Conservation (phyloP, 2,888 invertebrate genomes). For the Crematogaster levior region DNA sequence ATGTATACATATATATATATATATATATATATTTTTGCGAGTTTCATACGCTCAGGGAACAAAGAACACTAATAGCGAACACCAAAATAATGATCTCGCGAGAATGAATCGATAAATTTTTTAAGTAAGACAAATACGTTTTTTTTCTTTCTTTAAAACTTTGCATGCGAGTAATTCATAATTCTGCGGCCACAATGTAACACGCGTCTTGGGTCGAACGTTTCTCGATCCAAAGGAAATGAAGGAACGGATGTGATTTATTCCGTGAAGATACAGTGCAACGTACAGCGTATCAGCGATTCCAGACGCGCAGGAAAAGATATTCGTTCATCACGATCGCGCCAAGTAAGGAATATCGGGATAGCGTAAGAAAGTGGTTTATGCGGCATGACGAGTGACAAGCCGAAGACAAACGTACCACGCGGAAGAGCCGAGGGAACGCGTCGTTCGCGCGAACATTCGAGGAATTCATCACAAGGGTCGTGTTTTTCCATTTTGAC, state of each 20-base stretch:
- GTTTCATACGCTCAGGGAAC: background rate
- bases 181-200: background rate
- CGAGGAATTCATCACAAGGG: slow-evolving; percentile 55
- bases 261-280: background rate
- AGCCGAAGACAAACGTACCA: slow-evolving; percentile 49
- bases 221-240: slow-evolving; percentile 16
- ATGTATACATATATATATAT: too few species aligned
- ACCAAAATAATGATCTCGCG: background rate
- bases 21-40: slow-evolving; percentile 43
- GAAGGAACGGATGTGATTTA: slow-evolving; percentile 28
- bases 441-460: slow-evolving; percentile 42
- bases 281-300: slow-evolving; percentile 32
- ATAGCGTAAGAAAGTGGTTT: slow-evolving; percentile 60
- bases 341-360: slow-evolving; percentile 50
- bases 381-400: slow-evolving; percentile 48
- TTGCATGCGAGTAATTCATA: background rate
- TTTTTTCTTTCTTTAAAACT: background rate
- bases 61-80: background rate
- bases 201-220: background rate
- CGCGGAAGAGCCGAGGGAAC: slow-evolving; percentile 48
- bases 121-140: background rate
- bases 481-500: slow-evolving; percentile 53
- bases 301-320: slow-evolving; percentile 16
- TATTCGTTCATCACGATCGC: slow-evolving; percentile 43
- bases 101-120: background rate